phyloP scores from a whole-genome alignment of 2,888 invertebrate genomes.

The Conistra vaccinii region DNA sequence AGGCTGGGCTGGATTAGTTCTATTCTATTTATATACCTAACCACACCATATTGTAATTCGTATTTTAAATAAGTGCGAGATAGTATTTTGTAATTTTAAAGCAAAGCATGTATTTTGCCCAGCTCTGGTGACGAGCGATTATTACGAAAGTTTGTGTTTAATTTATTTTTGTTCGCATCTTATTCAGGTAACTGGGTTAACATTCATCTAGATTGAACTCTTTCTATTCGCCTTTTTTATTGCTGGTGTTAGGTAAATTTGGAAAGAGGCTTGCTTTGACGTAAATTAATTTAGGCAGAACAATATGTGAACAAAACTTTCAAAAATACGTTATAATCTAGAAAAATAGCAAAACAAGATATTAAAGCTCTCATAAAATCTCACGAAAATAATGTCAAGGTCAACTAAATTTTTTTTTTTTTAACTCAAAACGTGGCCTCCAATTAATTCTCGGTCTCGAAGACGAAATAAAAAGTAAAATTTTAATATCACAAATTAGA shows the following conservation, averaged over 20 bases:
- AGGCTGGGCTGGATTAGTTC: too few species aligned
- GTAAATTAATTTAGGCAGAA: background rate
- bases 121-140: slow-evolving; percentile 2
- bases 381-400: background rate
- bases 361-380: background rate
- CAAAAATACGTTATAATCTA: background rate
- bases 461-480: slow-evolving; percentile 1
- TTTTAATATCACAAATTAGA: slow-evolving; percentile 8
- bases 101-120: too few species aligned
- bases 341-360: background rate
- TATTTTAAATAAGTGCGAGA: too few species aligned
- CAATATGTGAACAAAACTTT: background rate
- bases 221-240: background rate
- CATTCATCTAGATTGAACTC: slow-evolving; percentile 1
- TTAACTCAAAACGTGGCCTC: background rate
- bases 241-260: background rate
- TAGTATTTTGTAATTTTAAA: too few species aligned
- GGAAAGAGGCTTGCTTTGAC: background rate
- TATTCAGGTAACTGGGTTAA: slow-evolving; percentile 35
- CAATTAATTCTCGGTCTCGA: slow-evolving; percentile 16
- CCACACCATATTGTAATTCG: too few species aligned
- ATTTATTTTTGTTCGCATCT: slow-evolving; percentile 1
- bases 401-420: background rate
- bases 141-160: slow-evolving; percentile 12
- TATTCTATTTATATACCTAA: too few species aligned